Evolutionary conservation across 2,888 invertebrate species (phyloP), one percentile per base, ranked within the genome.

Genomic region (Globia sparganii): DNA sequence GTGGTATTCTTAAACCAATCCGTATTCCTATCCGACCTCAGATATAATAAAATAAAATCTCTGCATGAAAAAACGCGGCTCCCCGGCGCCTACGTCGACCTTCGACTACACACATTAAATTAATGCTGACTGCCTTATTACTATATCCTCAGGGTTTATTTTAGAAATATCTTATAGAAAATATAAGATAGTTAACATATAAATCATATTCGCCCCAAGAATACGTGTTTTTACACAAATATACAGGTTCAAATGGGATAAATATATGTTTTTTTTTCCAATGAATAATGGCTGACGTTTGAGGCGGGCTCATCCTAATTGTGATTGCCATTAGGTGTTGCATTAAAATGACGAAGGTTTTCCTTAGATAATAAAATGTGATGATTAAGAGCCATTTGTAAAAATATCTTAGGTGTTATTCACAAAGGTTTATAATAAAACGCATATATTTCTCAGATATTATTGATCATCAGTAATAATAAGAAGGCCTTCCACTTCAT

Each of bases 181-280:
- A 59, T 75, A 67, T 76, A 84, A 75, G 58, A 83, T 89, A 78
- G 90, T 85, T 80, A 69, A 72, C 85, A 89, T 90, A 95, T 96
- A 96, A 96, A 96, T 96, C 96, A 96, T 96, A 94, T 95, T 93
- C 92, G 93, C 93, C 91, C 92, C 90, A 91, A 89, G 93, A 94
- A 95, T 93, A 92, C 90, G 91, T 94, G 94, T 95, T 95, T 95
- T 95, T 94, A 95, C 94, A 95, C 94, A 88, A 93, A 93, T 92
- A 92, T 92, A 93, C 91, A 92, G 92, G 91, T 92, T 92, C 91
- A 92, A 94, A 94, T 93, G 91, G 92, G 91, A 93, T 95, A 93
- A 94, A 93, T 93, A 92, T 85, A 89, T 86, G 88, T 88, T 90
- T 89, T 87, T 86, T 88, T 90, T 87, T 87, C 83, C 88, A 90